Base-by-base conservation (phyloP, 2,113 vertebrate genomes). In the Lampris incognitus region DNA sequence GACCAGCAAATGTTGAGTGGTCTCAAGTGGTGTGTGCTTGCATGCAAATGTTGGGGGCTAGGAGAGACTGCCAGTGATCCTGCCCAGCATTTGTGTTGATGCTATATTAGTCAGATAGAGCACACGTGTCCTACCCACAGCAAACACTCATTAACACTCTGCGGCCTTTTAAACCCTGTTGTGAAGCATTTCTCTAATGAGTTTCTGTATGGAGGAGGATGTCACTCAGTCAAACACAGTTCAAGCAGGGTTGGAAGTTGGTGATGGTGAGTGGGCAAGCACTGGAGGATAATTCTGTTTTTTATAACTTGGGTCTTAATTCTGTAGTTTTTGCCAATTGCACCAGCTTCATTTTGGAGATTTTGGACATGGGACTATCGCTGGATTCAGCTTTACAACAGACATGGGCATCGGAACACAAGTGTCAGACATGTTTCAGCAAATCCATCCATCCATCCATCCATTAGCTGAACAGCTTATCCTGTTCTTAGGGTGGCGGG, bases 161-260 rank as follows among this genome's bases (percentile, higher is more conserved):
- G 44, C 74, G 82, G 87, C 77, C 91, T 86, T 92, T 91, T 88
- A 78, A 85, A 89, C 72, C 66, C 68, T 85, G 79, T 85, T 87
- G 86, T 91, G 91, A 89, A 92, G 90, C 88, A 91, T 91, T 24
- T 85, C 87, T 88, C 66, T 91, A 92, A 92, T 90, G 88, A 91
- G 87, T 90, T 91, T 85, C 86, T 83, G 88, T 88, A 82, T 58
- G 75, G 88, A 89, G 85, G 86, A 88, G 86, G 66, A 63, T 92
- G 91, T 92, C 91, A 90, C 83, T 89, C 85, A 89, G 88, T 83
- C 88, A 90, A 83, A 81, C 70, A 69, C 70, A 79, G 80, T 83
- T 85, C 80, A 79, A 69, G 84, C 55, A 24, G 24, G 24, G 24
- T 24, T 61, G 57, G 50, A 80, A 75, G 69, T 74, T 74, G 75